Percentiles rank a stretch among this genome's conserved stretches.
These are phyloP conservation scores for Timema podura DNA, from an alignment of 2,888 invertebrate genomes.

Conservation along the genomic window DNA sequence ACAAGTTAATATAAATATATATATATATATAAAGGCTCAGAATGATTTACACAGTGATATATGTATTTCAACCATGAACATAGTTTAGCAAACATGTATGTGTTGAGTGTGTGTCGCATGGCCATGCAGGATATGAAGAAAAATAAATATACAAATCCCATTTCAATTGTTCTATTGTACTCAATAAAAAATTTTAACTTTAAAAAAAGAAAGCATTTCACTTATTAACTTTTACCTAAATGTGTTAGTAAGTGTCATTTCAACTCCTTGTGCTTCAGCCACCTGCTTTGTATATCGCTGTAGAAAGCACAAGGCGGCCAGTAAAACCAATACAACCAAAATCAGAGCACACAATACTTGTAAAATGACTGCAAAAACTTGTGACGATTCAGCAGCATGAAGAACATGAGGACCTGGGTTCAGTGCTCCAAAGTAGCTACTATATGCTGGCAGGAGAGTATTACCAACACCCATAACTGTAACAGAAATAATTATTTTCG, in stretches of 20 bases:
- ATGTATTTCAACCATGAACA: too few species aligned
- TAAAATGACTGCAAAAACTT: slow-evolving; percentile 44
- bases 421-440: slow-evolving; percentile 68
- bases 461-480: slow-evolving; percentile 50
- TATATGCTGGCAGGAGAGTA: slow-evolving; percentile 60
- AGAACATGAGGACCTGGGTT: slow-evolving; percentile 56
- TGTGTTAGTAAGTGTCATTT: slow-evolving; percentile 63
- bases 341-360: slow-evolving; percentile 65
- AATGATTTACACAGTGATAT: too few species aligned
- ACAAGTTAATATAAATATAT: too few species aligned
- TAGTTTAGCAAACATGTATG: too few species aligned
- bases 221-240: slow-evolving; percentile 50
- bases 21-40: too few species aligned
- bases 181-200: too few species aligned
- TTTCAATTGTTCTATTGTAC: too few species aligned
- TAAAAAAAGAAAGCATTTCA: too few species aligned
- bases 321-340: slow-evolving; percentile 58
- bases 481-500: slow-evolving; percentile 30
- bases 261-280: slow-evolving; percentile 60
- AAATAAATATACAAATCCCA: too few species aligned
- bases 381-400: slow-evolving; percentile 32
- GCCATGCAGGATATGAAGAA: too few species aligned
- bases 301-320: slow-evolving; percentile 60
- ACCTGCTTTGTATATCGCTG: slow-evolving; percentile 62
- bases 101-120: too few species aligned